A percentile compares a stretch with the other conserved stretches of the same genome.
These are phyloP conservation scores for Nomia melanderi DNA, from an alignment of 1,140 invertebrate genomes.

Conservation along the genomic window DNA sequence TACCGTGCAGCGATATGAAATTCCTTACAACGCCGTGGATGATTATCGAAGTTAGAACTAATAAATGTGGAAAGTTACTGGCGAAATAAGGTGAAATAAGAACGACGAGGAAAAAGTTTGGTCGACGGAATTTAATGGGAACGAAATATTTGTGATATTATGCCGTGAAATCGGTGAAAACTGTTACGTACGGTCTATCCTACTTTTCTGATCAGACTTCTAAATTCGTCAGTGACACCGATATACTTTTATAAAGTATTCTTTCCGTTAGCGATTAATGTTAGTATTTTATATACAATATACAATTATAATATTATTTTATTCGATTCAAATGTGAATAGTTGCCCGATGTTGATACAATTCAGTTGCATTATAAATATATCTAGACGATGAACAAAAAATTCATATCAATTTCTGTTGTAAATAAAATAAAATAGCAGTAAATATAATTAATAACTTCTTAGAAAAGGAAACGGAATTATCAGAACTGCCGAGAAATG, in stretches of 20 bases:
- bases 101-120: not conserved
- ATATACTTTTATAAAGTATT: not conserved
- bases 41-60: not conserved
- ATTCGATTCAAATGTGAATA: too few relatives aligned
- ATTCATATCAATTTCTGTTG: too few relatives aligned
- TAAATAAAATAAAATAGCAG: too few relatives aligned
- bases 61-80: too few relatives aligned
- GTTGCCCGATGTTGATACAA: too few relatives aligned
- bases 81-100: not conserved
- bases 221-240: not conserved
- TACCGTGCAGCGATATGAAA: not conserved
- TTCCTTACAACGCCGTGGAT: not conserved
- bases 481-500: too few relatives aligned
- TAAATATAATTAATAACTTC: too few relatives aligned
- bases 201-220: not conserved
- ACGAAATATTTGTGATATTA: not conserved
- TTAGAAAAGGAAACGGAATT: too few relatives aligned
- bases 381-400: too few relatives aligned
- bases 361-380: too few relatives aligned
- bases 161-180: conserved; percentile 5
- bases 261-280: not conserved
- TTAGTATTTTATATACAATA: too few relatives aligned
- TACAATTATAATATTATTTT: too few relatives aligned
- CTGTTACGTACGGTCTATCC: not conserved
- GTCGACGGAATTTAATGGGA: not conserved